These are phyloP conservation scores for Tubulanus polymorphus DNA, from an alignment of 2,888 invertebrate species.

Conservation along the genomic window DNA sequence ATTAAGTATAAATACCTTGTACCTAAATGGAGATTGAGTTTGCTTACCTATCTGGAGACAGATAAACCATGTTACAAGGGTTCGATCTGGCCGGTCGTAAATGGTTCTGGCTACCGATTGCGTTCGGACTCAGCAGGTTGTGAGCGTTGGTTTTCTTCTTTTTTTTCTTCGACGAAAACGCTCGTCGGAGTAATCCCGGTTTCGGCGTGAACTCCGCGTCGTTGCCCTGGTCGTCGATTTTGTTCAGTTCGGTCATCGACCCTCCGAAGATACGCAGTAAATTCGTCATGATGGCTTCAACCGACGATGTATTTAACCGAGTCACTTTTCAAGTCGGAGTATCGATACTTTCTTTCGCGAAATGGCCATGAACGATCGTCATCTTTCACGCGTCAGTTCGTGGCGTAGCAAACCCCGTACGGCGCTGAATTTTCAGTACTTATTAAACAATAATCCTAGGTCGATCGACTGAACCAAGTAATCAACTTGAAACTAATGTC, in stretches of 20 bases:
- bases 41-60: neutral
- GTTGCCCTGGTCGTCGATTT: neutral
- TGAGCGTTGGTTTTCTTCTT: constrained; percentile 3
- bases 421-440: no score
- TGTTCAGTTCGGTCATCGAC: constrained; percentile 4
- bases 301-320: no score
- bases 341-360: no score
- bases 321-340: no score
- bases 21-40: no score
- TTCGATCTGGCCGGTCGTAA: neutral
- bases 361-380: no score
- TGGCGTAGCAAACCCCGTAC: no score
- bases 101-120: neutral
- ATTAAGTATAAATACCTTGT: no score
- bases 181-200: constrained; percentile 22
- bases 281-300: neutral
- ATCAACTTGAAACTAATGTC: no score
- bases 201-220: constrained; percentile 17
- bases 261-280: neutral
- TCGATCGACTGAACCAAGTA: no score
- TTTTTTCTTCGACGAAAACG: constrained; percentile 24
- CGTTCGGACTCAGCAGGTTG: neutral
- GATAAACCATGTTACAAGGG: neutral
- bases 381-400: no score
- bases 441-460: no score